Conservation (phyloP, 2,113 vertebrate species). For the Thermophis baileyi region DNA sequence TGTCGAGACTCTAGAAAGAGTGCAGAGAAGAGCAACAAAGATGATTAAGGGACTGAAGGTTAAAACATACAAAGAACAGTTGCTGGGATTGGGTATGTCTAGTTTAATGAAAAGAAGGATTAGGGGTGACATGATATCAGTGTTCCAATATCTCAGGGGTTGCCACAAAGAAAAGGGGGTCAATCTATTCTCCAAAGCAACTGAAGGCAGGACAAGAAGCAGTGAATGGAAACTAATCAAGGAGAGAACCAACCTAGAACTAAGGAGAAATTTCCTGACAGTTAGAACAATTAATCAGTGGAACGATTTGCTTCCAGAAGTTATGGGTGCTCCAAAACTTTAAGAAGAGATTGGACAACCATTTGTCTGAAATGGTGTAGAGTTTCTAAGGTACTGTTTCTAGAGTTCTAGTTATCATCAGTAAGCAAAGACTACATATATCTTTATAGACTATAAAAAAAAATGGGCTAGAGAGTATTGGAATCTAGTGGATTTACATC, state of each 20-base stretch:
- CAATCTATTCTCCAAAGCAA: neutral
- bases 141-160: neutral
- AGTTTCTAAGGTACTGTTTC: neutral
- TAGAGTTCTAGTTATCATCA: neutral
- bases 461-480: neutral
- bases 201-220: neutral
- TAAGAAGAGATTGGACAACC: too few relatives aligned
- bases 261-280: neutral
- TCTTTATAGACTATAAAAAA: neutral
- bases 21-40: neutral
- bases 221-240: neutral
- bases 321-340: too few relatives aligned
- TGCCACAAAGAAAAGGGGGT: neutral
- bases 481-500: neutral
- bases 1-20: neutral
- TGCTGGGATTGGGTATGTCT: neutral
- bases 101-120: neutral
- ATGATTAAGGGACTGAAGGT: neutral
- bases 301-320: too few relatives aligned
- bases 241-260: neutral
- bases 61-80: neutral
- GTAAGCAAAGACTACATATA: neutral
- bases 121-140: neutral
- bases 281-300: neutral
- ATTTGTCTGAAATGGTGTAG: too few relatives aligned